Evolutionary conservation across 2,797 vertebrate genomes (phyloP).

Genomic region (Muscicapa striata): DNA sequence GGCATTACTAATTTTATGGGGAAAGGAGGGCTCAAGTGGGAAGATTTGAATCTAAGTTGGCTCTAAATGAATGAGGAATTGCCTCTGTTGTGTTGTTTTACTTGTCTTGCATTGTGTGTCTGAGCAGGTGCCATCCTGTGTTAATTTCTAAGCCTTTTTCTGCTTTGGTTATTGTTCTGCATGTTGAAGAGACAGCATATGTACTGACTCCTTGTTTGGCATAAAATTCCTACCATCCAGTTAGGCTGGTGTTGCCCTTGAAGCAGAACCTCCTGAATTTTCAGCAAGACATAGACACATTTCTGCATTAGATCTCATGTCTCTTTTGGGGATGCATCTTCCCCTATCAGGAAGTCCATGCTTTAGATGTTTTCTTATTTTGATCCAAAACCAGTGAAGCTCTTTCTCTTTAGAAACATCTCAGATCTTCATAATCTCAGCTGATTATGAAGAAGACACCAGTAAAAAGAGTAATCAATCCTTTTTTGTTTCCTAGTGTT

Average conservation of each 20-base stretch:
- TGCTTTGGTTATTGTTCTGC: background rate
- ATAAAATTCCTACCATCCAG: background rate
- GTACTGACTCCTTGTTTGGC: background rate
- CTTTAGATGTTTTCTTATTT: background rate
- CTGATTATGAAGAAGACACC: background rate
- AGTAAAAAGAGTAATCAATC: background rate
- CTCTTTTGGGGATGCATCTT: background rate
- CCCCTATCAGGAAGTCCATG: background rate
- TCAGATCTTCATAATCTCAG: background rate
- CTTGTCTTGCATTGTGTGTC: background rate
- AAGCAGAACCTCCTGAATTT: background rate
- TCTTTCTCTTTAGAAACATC: background rate
- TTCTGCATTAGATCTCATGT: background rate
- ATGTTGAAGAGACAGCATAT: background rate
- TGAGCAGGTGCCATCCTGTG: background rate
- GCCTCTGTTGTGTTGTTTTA: background rate
- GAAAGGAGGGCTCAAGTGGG: background rate
- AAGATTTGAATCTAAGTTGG: background rate
- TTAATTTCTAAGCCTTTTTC: background rate
- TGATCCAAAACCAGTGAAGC: background rate
- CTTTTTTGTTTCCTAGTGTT: accelerated
- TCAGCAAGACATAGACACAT: background rate
- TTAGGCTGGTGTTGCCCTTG: background rate
- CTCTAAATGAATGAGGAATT: background rate
- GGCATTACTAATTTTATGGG: background rate